Evolutionary conservation across 2,888 invertebrate species (phyloP).

Genomic region (Drosophila monieri): DNA sequence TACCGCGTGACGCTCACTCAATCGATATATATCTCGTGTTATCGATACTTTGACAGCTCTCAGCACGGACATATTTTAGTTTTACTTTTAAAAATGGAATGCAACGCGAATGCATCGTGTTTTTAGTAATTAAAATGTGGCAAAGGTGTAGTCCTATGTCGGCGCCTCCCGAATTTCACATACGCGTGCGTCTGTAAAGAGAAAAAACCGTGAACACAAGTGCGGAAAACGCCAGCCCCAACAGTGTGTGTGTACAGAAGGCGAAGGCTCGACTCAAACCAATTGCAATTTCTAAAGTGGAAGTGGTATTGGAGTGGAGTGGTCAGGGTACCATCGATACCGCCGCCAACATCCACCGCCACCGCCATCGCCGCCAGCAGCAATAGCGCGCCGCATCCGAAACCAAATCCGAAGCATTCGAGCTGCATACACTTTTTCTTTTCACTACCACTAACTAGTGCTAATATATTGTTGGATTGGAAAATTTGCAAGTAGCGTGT

Average conservation of each 20-base stretch:
- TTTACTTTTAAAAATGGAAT: slow-evolving; percentile 45
- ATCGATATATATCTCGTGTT: slow-evolving; percentile 27
- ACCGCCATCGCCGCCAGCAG: slow-evolving; percentile 16
- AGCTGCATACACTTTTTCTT: slow-evolving; percentile 35
- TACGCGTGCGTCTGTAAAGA: slow-evolving; percentile 30
- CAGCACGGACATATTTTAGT: slow-evolving; percentile 36
- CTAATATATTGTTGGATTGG: slow-evolving; percentile 36
- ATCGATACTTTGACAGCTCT: slow-evolving; percentile 42
- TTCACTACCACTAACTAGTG: slow-evolving; percentile 16
- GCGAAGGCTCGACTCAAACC: slow-evolving; percentile 65
- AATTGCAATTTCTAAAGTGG: slow-evolving; percentile 63
- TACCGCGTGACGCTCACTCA: not conserved
- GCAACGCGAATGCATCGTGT: slow-evolving; percentile 64
- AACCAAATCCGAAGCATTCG: slow-evolving; percentile 17
- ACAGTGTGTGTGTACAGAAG: slow-evolving; percentile 54
- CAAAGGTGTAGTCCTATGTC: slow-evolving; percentile 49
- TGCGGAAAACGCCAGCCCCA: slow-evolving; percentile 62
- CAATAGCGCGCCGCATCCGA: slow-evolving; percentile 25
- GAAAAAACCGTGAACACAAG: slow-evolving; percentile 52
- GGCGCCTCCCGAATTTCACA: slow-evolving; percentile 38
- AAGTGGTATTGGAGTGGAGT: slow-evolving; percentile 46
- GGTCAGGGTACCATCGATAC: slow-evolving; percentile 58
- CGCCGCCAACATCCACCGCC: slow-evolving; percentile 6
- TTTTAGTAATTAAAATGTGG: slow-evolving; percentile 60
- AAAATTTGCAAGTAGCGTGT: slow-evolving; percentile 28